Percentiles rank a stretch among this genome's conserved stretches.
Conservation (phyloP, 2,113 vertebrate genomes). For the Gnathonemus longibarbis region DNA sequence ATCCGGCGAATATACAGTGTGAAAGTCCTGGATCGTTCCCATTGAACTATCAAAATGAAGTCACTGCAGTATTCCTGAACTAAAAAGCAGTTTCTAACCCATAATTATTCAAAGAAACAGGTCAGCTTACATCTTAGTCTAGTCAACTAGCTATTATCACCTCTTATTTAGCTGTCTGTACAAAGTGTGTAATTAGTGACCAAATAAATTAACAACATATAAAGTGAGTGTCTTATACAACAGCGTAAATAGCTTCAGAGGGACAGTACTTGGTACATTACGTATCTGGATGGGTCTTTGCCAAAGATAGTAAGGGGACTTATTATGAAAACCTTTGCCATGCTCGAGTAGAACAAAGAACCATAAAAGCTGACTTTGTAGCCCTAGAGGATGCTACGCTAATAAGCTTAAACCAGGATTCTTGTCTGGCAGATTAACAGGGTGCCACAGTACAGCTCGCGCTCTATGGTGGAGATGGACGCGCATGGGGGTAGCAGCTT, state of each 20-base stretch:
- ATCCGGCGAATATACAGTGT: not conserved
- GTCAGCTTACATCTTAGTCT: not conserved
- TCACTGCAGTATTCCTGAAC: not conserved
- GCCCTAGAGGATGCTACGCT: not conserved
- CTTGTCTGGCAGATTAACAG: conserved; percentile 42
- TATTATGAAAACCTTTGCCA: not conserved
- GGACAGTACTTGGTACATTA: not conserved
- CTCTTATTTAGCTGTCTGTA: not conserved
- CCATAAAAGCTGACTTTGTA: not conserved
- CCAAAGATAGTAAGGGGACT: not conserved
- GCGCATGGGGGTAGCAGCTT: conserved; percentile 30
- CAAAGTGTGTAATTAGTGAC: not conserved
- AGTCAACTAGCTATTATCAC: not conserved
- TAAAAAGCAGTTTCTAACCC: not conserved
- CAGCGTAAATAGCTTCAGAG: not conserved
- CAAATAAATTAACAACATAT: not conserved
- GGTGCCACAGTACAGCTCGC: conserved; percentile 54
- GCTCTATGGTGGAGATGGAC: conserved; percentile 60
- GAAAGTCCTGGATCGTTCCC: not conserved
- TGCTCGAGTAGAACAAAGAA: not conserved
- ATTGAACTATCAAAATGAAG: not conserved
- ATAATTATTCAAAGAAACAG: not conserved
- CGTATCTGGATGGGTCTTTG: not conserved
- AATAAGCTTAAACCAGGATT: not conserved
- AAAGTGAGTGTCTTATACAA: not conserved